These are phyloP conservation scores for Polypterus senegalus DNA, from an alignment of 2,113 vertebrate genomes.

Conservation along the genomic window DNA sequence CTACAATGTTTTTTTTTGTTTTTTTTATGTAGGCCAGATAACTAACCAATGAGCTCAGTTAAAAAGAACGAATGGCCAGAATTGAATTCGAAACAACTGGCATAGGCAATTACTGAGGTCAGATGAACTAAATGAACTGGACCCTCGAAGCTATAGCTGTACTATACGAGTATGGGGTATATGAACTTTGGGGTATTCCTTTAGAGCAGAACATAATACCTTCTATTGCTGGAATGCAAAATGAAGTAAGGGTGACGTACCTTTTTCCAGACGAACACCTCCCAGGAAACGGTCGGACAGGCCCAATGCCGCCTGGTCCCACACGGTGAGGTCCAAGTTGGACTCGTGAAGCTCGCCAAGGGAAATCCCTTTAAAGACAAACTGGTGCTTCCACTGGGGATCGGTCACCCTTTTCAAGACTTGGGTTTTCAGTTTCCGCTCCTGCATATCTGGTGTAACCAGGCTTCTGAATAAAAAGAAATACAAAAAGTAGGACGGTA, in stretches of 20 bases:
- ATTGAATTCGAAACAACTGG: too few species aligned
- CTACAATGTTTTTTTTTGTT: too few species aligned
- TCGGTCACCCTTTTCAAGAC: conserved; percentile 37
- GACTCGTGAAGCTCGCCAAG: conserved; percentile 37
- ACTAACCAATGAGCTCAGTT: too few species aligned
- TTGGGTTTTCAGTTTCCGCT: conserved; percentile 35
- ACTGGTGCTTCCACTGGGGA: conserved; percentile 50
- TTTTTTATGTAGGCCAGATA: too few species aligned
- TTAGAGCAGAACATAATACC: too few species aligned
- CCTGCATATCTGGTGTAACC: conserved; percentile 29
- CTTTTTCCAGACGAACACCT: conserved; percentile 28
- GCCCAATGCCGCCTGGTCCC: conserved; percentile 40
- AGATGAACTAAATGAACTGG: too few species aligned
- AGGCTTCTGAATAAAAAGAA: conserved; percentile 39
- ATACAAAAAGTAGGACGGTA: neutral
- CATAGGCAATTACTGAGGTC: too few species aligned
- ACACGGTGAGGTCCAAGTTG: conserved; percentile 42
- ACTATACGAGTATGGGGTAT: too few species aligned
- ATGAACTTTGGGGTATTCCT: too few species aligned
- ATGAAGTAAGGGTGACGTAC: conserved; percentile 38
- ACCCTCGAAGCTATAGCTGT: too few species aligned
- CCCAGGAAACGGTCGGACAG: conserved; percentile 34
- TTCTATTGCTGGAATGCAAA: too few species aligned
- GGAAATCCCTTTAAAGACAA: conserved; percentile 41
- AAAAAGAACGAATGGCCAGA: too few species aligned